phyloP scores from a whole-genome alignment of 2,113 vertebrate species.

The Arvicanthis niloticus region DNA sequence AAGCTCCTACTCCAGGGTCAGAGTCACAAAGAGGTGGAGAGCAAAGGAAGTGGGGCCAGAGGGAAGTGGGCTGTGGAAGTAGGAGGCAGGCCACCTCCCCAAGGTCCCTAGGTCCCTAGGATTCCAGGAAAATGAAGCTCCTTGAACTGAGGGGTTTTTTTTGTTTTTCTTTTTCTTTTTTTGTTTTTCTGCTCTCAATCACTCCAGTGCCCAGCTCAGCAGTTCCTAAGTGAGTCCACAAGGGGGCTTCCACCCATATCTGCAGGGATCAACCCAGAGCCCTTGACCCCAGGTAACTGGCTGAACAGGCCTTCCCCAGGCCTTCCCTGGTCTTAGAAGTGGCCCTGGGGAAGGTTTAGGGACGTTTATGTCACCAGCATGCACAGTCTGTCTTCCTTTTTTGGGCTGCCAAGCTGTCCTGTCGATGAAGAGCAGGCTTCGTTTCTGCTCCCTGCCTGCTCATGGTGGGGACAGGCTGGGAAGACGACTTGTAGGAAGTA shows the following conservation, averaged over 20 bases:
- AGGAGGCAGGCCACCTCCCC: no score
- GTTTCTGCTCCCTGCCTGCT: background rate
- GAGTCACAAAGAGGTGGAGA: background rate
- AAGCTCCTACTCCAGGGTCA: background rate
- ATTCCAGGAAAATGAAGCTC: background rate
- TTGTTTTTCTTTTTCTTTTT: no score
- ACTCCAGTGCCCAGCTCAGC: background rate
- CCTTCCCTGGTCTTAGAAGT: background rate
- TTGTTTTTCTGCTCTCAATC: no score
- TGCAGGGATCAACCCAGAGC: background rate
- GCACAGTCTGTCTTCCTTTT: background rate
- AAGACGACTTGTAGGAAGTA: background rate
- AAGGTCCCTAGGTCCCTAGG: background rate
- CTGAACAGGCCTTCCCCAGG: background rate
- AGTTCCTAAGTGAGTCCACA: background rate
- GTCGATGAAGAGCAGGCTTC: no score
- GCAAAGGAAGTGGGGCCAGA: background rate
- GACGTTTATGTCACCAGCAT: background rate
- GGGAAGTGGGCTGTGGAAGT: rapidly evolving
- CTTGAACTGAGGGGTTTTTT: background rate
- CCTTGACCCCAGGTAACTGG: background rate
- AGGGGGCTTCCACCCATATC: background rate
- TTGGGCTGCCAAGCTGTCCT: background rate
- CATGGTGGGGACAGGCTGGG: background rate
- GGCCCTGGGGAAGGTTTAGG: background rate